Conservation (phyloP, 2,888 invertebrate species). For the Drosophila greeni region DNA sequence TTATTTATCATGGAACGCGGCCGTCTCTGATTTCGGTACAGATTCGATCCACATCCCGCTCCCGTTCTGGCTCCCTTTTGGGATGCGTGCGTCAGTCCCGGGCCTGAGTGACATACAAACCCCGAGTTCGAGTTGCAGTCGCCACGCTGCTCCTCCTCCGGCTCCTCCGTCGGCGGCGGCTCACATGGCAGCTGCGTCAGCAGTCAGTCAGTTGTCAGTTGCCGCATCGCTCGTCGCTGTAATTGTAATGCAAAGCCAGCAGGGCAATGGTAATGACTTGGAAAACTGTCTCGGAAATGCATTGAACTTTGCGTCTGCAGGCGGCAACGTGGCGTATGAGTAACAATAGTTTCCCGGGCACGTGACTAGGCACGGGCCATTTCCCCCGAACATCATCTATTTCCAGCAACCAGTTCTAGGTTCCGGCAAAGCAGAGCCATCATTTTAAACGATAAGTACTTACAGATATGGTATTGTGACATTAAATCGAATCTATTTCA, state of each 20-base stretch:
- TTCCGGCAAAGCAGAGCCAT: background rate
- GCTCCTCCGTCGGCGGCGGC: conserved; percentile 17
- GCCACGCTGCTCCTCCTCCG: conserved; percentile 1
- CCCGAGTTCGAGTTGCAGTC: conserved; percentile 48
- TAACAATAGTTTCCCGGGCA: conserved; percentile 48
- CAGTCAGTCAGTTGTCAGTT: conserved; percentile 46
- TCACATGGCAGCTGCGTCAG: conserved; percentile 59
- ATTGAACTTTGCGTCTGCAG: conserved; percentile 53
- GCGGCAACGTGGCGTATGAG: conserved; percentile 67
- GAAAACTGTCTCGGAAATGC: conserved; percentile 54
- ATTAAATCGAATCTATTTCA: background rate
- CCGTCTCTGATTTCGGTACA: conserved; percentile 20
- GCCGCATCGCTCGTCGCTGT: conserved; percentile 43
- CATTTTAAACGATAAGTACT: background rate
- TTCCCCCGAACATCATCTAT: conserved; percentile 18
- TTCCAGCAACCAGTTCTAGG: background rate
- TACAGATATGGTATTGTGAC: background rate
- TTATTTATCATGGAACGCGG: conserved; percentile 40
- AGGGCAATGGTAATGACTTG: conserved; percentile 50
- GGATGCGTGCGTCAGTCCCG: conserved; percentile 56
- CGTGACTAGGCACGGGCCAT: conserved; percentile 27
- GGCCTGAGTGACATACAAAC: conserved; percentile 51
- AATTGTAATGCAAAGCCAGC: conserved; percentile 62
- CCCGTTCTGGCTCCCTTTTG: conserved; percentile 4
- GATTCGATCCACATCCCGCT: conserved; percentile 5